A percentile compares a stretch with the other conserved stretches of the same genome.
Conservation (phyloP, 2,888 invertebrate genomes). For the Carcina quercana region DNA sequence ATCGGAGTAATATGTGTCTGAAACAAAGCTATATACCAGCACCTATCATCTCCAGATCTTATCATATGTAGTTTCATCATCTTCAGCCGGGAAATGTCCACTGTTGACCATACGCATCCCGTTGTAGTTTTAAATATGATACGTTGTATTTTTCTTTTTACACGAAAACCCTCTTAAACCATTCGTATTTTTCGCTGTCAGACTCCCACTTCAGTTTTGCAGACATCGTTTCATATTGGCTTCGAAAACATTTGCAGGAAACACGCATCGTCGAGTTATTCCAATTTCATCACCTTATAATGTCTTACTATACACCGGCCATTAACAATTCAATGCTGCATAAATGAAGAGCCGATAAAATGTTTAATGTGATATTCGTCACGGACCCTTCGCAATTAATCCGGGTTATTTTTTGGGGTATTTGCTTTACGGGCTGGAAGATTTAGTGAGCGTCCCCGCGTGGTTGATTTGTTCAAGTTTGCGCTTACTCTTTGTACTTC, state of each 20-base stretch:
- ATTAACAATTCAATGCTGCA: slow-evolving; percentile 67
- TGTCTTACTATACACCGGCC: slow-evolving; percentile 47
- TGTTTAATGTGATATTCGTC: slow-evolving; percentile 64
- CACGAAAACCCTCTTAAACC: too few species aligned
- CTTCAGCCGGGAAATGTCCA: too few species aligned
- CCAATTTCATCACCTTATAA: slow-evolving; percentile 60
- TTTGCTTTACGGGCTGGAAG: slow-evolving; percentile 51
- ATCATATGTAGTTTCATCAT: too few species aligned
- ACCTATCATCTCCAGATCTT: too few species aligned
- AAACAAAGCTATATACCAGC: too few species aligned
- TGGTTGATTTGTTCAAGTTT: slow-evolving; percentile 61
- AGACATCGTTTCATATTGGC: too few species aligned
- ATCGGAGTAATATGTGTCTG: too few species aligned
- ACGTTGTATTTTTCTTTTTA: too few species aligned
- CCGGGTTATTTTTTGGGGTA: slow-evolving; percentile 48
- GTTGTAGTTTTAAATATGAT: too few species aligned
- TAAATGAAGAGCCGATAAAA: slow-evolving; percentile 70
- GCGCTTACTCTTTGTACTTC: slow-evolving; percentile 52
- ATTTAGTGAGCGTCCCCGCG: slow-evolving; percentile 52
- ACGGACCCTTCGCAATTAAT: slow-evolving; percentile 59
- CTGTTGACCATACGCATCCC: too few species aligned
- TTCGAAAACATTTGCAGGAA: slow-evolving; percentile 45
- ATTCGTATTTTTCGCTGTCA: slow-evolving; percentile 34
- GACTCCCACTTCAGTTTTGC: slow-evolving; percentile 29
- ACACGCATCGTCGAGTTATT: slow-evolving; percentile 47